Conservation (phyloP, 2,797 vertebrate species). For the Meda fulgida region DNA sequence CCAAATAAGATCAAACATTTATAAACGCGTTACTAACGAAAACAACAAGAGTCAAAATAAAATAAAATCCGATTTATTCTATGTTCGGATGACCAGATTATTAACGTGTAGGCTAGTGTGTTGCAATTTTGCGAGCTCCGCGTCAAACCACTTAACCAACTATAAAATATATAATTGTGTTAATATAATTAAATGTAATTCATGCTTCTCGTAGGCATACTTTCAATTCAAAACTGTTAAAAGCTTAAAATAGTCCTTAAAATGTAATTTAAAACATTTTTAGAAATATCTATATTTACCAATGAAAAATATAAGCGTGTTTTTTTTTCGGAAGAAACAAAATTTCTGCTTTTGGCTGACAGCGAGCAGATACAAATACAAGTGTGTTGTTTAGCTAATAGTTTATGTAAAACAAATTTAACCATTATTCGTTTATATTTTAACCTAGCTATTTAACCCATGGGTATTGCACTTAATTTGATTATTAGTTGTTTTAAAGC, state of each 20-base stretch:
- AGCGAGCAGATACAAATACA: background rate
- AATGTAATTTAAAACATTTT: background rate
- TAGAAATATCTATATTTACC: background rate
- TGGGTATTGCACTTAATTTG: background rate
- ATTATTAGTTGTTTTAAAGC: background rate
- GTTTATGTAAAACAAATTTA: background rate
- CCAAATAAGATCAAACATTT: constrained; percentile 87
- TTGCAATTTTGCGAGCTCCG: background rate
- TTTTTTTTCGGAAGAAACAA: background rate
- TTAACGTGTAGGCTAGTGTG: background rate
- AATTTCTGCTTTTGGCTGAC: background rate
- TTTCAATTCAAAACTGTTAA: background rate
- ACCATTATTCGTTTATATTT: background rate
- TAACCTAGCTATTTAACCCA: constrained; percentile 31
- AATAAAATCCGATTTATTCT: background rate
- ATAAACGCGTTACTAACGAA: constrained; percentile 76
- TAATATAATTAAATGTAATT: background rate
- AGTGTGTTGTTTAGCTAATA: background rate
- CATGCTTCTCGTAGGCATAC: background rate
- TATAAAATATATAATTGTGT: background rate
- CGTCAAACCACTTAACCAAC: background rate
- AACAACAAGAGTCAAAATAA: background rate
- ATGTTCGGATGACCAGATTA: background rate
- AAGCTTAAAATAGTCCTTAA: background rate
- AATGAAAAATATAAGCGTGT: background rate